Base-by-base conservation (phyloP, 2,113 vertebrate species). In the Pleuronectes platessa region DNA sequence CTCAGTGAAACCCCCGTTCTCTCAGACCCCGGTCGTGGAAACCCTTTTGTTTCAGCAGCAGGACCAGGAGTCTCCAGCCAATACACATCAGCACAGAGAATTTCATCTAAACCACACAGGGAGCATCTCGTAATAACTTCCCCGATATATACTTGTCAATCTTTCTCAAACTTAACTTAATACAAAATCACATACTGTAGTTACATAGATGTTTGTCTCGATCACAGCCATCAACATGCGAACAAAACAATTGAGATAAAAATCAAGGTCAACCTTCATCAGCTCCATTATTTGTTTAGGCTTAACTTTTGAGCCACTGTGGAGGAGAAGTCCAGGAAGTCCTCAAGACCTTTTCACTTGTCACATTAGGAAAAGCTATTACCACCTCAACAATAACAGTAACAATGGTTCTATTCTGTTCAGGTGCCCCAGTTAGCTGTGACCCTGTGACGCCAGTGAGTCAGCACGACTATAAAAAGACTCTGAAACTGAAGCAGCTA, bases 341-440 rank as follows among this genome's bases (percentile, higher is more conserved):
- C 21, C 3, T 54, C 51, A 54, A 54, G 51, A 54, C 51, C 2
- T 54, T 54, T 54, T 10, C 51, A 54, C 51, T 21, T 10, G 51
- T 21, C 51, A 54, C 12, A 35, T 11, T 35, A 42, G 35, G 12
- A 12, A 42, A 42, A 62, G 35, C 21, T 58, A 15, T n/a, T n/a
- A 20, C 17, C 2, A 5, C 54, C 20, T 21, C 21, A 18, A 21
- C 20, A 24, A 49, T 64, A 27, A 51, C 17, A 51, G 27, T 66
- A 66, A 51, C 17, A 18, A 59, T 66, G 0, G 37, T 56, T 27
- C 12, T 75, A 17, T 75, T 59, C 12, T 75, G n/a, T 75, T 59
- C 24, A 21, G 47, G 51, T 56, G 13, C 63, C 42, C 23, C 64
- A 54, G 4, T 66, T n/a, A 31, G 23, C 64, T 21, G 7, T 14